These are phyloP conservation scores for Rhimphoctona megacephalus DNA, from an alignment of 2,888 invertebrate species.

Conservation along the genomic window DNA sequence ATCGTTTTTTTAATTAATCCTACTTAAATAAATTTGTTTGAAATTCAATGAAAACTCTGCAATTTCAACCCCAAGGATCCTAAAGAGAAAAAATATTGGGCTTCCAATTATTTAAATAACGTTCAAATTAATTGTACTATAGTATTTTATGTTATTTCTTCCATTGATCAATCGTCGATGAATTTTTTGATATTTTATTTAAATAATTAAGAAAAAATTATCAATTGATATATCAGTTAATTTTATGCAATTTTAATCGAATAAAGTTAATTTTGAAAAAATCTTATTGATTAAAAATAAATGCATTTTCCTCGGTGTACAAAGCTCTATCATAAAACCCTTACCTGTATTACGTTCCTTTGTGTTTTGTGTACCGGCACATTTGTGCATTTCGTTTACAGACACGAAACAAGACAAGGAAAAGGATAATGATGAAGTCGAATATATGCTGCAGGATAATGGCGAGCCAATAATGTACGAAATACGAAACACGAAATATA, in stretches of 20 bases:
- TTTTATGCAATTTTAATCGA: background rate
- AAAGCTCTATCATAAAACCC: background rate
- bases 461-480: constrained; percentile 82
- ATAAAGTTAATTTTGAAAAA: background rate
- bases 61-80: background rate
- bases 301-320: constrained; percentile 14
- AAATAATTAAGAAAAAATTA: too few species aligned
- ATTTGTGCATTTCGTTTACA: constrained; percentile 77
- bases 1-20: background rate
- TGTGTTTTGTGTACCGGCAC: constrained; percentile 68
- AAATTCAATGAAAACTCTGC: background rate
- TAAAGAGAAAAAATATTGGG: background rate
- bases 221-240: background rate
- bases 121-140: too few species aligned
- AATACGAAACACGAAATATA: constrained; percentile 41
- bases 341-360: constrained; percentile 4
- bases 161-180: too few species aligned
- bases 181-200: too few species aligned
- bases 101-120: background rate
- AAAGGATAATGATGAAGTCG: constrained; percentile 82
- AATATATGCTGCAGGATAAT: constrained; percentile 82
- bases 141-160: too few species aligned
- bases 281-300: background rate
- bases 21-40: background rate
- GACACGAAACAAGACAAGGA: constrained; percentile 83